Evolutionary conservation across 2,888 invertebrate genomes (phyloP).

Genomic region (Cabera pusaria): DNA sequence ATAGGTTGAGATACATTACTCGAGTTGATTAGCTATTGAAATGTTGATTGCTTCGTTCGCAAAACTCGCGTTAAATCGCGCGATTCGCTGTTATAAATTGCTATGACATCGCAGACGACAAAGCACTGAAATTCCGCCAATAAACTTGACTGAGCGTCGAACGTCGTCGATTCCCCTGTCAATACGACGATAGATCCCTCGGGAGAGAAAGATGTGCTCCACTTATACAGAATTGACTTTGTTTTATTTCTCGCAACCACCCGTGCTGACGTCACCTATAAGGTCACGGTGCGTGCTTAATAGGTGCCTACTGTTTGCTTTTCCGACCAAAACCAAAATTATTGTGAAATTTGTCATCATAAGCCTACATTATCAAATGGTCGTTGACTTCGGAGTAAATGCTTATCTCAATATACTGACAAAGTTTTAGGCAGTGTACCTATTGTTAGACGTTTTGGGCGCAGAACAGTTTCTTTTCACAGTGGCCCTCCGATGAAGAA

Average conservation of each 20-base stretch:
- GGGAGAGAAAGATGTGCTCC: slow-evolving; percentile 61
- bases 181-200: slow-evolving; percentile 59
- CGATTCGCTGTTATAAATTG: slow-evolving; percentile 49
- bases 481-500: no score
- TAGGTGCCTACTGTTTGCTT: no score
- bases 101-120: slow-evolving; percentile 58
- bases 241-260: slow-evolving; percentile 49
- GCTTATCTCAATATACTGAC: no score
- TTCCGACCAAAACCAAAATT: no score
- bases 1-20: no score
- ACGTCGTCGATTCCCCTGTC: slow-evolving; percentile 55
- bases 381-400: no score
- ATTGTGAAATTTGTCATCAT: no score
- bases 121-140: slow-evolving; percentile 67
- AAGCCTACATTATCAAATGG: no score
- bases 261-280: slow-evolving; percentile 37
- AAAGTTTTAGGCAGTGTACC: no score
- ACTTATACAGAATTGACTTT: slow-evolving; percentile 62
- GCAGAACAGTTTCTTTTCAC: no score
- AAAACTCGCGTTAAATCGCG: slow-evolving; percentile 17
- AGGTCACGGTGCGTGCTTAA: slow-evolving; percentile 37
- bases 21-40: slow-evolving; percentile 40
- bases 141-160: slow-evolving; percentile 61
- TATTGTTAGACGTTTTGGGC: no score
- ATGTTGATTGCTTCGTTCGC: slow-evolving; percentile 31